Base-by-base conservation (phyloP, 2,797 vertebrate genomes). In the Erithacus rubecula region DNA sequence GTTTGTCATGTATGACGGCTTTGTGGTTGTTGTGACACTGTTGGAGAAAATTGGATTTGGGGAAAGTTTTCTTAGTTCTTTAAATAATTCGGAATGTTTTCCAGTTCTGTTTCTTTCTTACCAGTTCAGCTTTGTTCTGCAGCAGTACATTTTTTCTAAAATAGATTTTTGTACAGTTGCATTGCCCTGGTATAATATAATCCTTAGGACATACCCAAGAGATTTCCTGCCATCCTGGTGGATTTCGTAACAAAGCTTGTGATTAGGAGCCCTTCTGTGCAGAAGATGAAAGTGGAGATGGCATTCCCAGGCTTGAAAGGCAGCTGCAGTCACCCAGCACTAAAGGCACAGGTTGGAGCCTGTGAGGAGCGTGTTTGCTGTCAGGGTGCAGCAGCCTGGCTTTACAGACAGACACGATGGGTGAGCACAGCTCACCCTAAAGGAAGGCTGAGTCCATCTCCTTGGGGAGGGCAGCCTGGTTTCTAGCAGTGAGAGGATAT, bases 1-100 rank as follows among this genome's bases (percentile, higher is more conserved):
- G 74, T 93, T 95, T 93, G 83, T 95, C 94, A 84, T 85, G 62
- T 84, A 62, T 91, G 95, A 96, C 52, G 44, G 74, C 88, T 94
- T 92, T 95, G 91, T 95, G 95, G 94, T 94, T 88, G 76, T 86
- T 96, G 74, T 95, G 91, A 95, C 83, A 92, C 76, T 93, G 92
- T 52, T 81, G 46, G 91, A 95, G 95, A 96, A 96, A 97, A 97
- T 79, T 93, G 89, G 80, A 92, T 91, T 78, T 68, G 65, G 81
- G 87, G 71, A 95, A 96, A 91, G 93, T 96, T 97, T 95, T 94
- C 88, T 90, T 97, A 91, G 88, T 85, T 94, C 56, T 87, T 94
- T 94, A 92, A 95, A 91, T 95, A 93, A 83, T 89, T 82, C 44
- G 84, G 64, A 94, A 89, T 95, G 75, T 95, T 96, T 87, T 71